Evolutionary conservation across 2,113 vertebrate genomes (phyloP), one percentile per base, ranked within the genome.

Genomic region (Daboia siamensis): DNA sequence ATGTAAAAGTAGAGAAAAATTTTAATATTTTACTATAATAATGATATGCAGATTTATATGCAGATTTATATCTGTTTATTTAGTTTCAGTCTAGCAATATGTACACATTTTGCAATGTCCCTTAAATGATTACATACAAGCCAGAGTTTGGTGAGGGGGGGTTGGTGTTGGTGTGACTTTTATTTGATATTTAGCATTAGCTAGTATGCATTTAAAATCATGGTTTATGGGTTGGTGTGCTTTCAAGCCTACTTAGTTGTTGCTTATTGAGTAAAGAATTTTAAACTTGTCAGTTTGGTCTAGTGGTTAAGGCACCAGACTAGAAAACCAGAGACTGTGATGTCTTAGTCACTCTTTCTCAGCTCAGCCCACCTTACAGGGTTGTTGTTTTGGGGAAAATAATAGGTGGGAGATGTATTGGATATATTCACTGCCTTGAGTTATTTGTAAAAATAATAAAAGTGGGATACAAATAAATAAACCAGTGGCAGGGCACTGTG

Each of bases 31-130:
- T 74, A 61, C 20, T 0, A 0, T 0, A 2, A 29, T 0, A 0
- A 85, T 56, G 69, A 10, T 39, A 48, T 69, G 51, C 39, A 52
- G 88, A 33, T 0, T 0, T 0, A 10, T 39, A 48, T 69, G 51
- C 39, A 52, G 88, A 33, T 0, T 0, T 0, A 0, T 52, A 10
- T 7, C 2, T 0, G 0, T 3, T 2, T 88, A 89, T 1, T 21
- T 69, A 44, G 46, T 29, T 59, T 2, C 46, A 29, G 23, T 57
- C 80, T 48, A 51, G 80, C 13, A 59, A 46, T n/a, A 86, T n/a
- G 52, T n/a, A 54, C n/a, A 33, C 69, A 74, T 74, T 74, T 33
- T 74, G 33, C 64, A 33, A 74, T 74, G 13, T 7, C n/a, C 13
- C n/a, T 33, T 74, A n/a, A 69, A 69, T n/a, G 64, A 12, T n/a